Base-by-base conservation (phyloP, 2,113 vertebrate genomes). In the Xenopus borealis region DNA sequence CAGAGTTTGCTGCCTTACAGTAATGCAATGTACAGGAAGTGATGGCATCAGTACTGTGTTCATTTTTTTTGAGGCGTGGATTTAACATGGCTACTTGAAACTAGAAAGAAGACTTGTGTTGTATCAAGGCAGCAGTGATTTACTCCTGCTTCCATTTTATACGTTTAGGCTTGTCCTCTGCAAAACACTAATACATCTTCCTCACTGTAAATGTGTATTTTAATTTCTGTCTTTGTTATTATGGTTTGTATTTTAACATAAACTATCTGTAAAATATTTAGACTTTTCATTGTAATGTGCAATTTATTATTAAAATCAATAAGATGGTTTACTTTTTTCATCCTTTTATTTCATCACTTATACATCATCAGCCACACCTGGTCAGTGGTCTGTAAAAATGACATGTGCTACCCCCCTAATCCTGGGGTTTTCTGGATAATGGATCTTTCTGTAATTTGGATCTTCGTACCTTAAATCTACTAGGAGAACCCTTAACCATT, bases 261-360 rank as follows among this genome's bases (percentile, higher is more conserved):
- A 63, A 72, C 11, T 72, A 72, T 46, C n/a, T 72, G 58, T 72
- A 63, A 64, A 62, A 33, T 72, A 52, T 72, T 66, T 72, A 64
- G 59, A 72, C 20, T 33, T 63, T 10, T 53, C 20, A 53, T 61
- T 72, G 46, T 64, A 72, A n/a, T 72, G 71, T 72, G 45, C 19
- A 53, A 64, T 64, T 50, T 72, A 64, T 62, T 45, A 72, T 64
- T 72, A 72, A 72, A 72, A 61, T 64, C 27, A 17, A 19, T 72
- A 55, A 72, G 33, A 40, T 40, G 33, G 33, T 40, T 40, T 40
- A 40, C 8, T 40, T 40, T 40, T 40, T 17, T 11, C 3, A 9
- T 6, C 33, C 33, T 40, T 40, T 6, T 40, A 2, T 40, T 40
- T 40, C 8, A 40, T 40, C 8, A 4, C 8, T 6, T 9, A 1